These are phyloP conservation scores for Metopia argyrocephala DNA, from an alignment of 2,888 invertebrate species.

Conservation along the genomic window DNA sequence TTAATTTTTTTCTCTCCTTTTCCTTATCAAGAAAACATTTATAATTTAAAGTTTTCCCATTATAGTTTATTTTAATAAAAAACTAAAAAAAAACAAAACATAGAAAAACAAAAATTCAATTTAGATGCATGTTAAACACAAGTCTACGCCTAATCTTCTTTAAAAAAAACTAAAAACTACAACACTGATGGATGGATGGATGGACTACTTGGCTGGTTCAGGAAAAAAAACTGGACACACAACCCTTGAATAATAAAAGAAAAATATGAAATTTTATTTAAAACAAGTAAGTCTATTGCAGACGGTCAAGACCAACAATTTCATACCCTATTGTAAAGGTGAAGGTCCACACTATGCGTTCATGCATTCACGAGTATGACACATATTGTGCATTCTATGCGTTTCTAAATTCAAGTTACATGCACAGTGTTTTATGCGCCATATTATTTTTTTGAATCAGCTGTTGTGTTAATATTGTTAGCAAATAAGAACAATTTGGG, in stretches of 20 bases:
- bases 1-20: conserved; percentile 37
- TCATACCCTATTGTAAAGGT: background rate
- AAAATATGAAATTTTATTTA: background rate
- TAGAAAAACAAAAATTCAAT: conserved; percentile 48
- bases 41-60: background rate
- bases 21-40: background rate
- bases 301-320: background rate
- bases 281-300: background rate
- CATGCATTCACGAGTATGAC: too few species aligned
- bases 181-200: background rate
- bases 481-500: too few species aligned
- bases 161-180: background rate
- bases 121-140: conserved; percentile 62
- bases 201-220: background rate
- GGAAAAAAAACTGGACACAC: background rate
- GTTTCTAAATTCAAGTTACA: too few species aligned
- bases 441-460: too few species aligned
- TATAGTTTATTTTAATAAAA: too few species aligned
- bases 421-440: too few species aligned
- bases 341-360: too few species aligned
- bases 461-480: too few species aligned
- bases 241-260: background rate
- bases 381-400: too few species aligned
- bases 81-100: conserved; percentile 17
- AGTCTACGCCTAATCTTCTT: conserved; percentile 53